phyloP scores from a whole-genome alignment of 1,140 invertebrate species.

The Drosophila mauritiana region DNA sequence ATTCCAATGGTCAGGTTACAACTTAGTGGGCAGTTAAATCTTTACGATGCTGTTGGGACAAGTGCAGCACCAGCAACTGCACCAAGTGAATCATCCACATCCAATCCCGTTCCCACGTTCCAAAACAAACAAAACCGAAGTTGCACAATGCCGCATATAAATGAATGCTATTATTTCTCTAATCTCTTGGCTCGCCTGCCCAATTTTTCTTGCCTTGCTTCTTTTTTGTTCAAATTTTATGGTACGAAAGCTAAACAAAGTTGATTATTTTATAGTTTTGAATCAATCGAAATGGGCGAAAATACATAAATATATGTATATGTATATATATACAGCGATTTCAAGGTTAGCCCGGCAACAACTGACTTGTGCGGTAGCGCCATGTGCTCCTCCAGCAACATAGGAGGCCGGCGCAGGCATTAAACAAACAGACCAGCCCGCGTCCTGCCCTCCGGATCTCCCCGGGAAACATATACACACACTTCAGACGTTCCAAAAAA shows the following conservation, averaged over 20 bases:
- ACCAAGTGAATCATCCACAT: slow-evolving; percentile 10
- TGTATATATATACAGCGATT: slow-evolving; percentile 41
- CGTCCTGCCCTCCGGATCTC: slow-evolving; percentile 20
- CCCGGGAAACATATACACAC: slow-evolving; percentile 8
- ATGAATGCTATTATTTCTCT: slow-evolving; percentile 13
- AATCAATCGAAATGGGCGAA: slow-evolving; percentile 67
- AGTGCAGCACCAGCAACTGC: slow-evolving; percentile 25
- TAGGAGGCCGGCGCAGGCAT: slow-evolving; percentile 17
- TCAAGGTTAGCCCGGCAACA: slow-evolving; percentile 79
- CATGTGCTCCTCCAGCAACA: slow-evolving; percentile 42
- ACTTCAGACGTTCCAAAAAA: neutral
- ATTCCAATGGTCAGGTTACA: slow-evolving; percentile 41
- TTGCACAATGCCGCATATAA: slow-evolving; percentile 28
- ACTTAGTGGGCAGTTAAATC: slow-evolving; percentile 49
- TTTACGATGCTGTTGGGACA: slow-evolving; percentile 16
- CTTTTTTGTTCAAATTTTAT: slow-evolving; percentile 56
- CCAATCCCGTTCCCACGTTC: slow-evolving; percentile 21
- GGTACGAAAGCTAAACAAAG: slow-evolving; percentile 75
- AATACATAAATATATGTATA: neutral
- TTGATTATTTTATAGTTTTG: slow-evolving; percentile 80
- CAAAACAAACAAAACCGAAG: slow-evolving; percentile 24
- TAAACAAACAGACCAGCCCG: slow-evolving; percentile 45
- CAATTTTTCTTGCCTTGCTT: slow-evolving; percentile 7
- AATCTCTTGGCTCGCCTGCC: slow-evolving; percentile 15
- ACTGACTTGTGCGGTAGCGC: too few relatives aligned